Evolutionary conservation across 2,797 vertebrate species (phyloP).

Genomic region (Hypotaenidia philippensis): DNA sequence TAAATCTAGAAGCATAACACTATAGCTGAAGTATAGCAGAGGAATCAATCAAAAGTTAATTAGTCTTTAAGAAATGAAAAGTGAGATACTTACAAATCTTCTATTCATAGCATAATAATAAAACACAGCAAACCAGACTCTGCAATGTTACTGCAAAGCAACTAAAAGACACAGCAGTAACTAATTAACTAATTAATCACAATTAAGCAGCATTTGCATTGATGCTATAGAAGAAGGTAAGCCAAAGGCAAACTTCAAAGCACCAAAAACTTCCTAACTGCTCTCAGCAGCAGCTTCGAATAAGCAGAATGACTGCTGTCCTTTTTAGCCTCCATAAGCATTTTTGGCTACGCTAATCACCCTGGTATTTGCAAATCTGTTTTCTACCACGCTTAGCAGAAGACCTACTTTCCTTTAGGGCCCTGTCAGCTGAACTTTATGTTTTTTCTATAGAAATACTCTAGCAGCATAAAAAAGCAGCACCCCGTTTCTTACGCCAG

Average conservation of each 20-base stretch:
- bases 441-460: background rate
- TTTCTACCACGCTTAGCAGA: background rate
- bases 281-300: conserved; percentile 15
- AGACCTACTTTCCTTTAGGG: background rate
- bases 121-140: background rate
- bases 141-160: conserved; percentile 27
- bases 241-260: conserved; percentile 54
- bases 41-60: background rate
- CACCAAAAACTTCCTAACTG: background rate
- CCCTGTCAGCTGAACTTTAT: background rate
- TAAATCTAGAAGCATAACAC: background rate
- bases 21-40: background rate
- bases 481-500: background rate
- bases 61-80: background rate
- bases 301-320: conserved; percentile 20
- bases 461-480: conserved; percentile 4
- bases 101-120: background rate
- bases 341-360: conserved; percentile 7
- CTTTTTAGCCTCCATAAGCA: background rate
- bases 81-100: background rate
- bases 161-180: background rate
- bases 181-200: conserved; percentile 60
- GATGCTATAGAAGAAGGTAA: background rate
- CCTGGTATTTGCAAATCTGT: conserved; percentile 15
- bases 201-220: conserved; percentile 36